Evolutionary conservation across 2,113 vertebrate species (phyloP).

Genomic region (Rhombomys opimus): DNA sequence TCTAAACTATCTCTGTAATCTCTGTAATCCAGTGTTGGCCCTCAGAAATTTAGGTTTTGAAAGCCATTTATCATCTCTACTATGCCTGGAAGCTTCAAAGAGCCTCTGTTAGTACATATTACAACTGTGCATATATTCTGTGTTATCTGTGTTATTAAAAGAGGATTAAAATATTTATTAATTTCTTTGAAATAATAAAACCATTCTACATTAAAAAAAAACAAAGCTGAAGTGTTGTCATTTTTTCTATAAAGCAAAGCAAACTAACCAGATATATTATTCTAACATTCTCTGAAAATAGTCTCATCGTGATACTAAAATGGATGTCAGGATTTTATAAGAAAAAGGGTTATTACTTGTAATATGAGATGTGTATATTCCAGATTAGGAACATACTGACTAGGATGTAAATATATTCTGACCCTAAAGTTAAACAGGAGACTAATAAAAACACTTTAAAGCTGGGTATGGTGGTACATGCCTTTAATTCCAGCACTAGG

Average conservation of each 20-base stretch:
- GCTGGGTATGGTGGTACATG: background rate
- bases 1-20: background rate
- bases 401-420: background rate
- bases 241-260: slow-evolving; percentile 9
- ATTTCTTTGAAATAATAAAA: background rate
- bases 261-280: background rate
- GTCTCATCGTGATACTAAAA: slow-evolving; percentile 16
- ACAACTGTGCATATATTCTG: background rate
- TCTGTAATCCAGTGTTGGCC: background rate
- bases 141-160: background rate
- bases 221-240: slow-evolving; percentile 41
- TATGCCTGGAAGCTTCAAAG: background rate
- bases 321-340: slow-evolving; percentile 9
- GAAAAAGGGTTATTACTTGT: slow-evolving; percentile 28
- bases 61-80: background rate
- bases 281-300: background rate
- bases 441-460: background rate
- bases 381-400: background rate
- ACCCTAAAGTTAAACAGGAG: background rate
- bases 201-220: background rate
- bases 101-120: background rate
- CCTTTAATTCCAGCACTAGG: background rate
- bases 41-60: background rate
- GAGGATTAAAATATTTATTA: background rate
- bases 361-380: background rate